Evolutionary conservation across 2,113 vertebrate genomes (phyloP).

Genomic region (Sinocyclocheilus grahami): DNA sequence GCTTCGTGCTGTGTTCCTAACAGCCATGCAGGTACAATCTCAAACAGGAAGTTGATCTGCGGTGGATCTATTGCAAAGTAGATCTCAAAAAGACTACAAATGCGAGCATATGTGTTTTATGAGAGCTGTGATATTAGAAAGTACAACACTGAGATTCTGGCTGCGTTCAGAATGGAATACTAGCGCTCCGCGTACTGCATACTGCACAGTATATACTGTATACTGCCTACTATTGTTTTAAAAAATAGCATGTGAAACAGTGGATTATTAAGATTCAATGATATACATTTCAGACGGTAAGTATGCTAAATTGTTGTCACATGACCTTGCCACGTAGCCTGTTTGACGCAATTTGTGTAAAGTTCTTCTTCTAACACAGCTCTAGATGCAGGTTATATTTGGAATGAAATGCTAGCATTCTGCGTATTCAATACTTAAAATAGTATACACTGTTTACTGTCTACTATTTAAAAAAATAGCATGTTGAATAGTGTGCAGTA

Average conservation of each 20-base stretch:
- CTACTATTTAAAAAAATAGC: not conserved
- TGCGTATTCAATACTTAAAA: not conserved
- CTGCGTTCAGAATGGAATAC: not conserved
- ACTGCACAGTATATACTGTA: not conserved
- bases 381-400: not conserved
- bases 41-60: slow-evolving; percentile 5
- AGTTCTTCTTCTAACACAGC: not conserved
- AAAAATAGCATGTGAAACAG: not conserved
- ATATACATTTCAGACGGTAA: not conserved
- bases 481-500: not conserved
- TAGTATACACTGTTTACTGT: not conserved
- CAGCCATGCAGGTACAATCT: slow-evolving; percentile 30
- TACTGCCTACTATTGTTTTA: not conserved
- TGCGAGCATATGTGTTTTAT: not conserved
- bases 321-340: not conserved
- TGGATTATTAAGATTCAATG: not conserved
- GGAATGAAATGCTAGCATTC: not conserved
- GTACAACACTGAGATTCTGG: not conserved
- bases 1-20: not conserved
- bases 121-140: not conserved
- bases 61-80: not conserved
- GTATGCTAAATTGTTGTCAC: not conserved
- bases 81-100: no score
- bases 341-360: not conserved
- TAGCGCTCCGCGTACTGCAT: not conserved